Conservation (phyloP, 1,140 invertebrate genomes). For the Temnothorax nylanderi region DNA sequence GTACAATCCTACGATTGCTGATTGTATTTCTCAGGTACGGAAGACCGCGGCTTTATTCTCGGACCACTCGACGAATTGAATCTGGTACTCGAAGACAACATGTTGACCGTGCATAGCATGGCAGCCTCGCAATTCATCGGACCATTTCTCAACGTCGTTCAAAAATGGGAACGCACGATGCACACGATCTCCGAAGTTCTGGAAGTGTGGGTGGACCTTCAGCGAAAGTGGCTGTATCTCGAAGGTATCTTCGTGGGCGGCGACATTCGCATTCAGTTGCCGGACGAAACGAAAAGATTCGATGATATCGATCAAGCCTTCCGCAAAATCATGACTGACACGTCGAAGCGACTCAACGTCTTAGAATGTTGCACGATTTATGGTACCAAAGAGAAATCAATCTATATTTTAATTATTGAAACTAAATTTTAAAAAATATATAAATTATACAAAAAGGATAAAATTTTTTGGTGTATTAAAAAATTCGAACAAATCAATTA, state of each 20-base stretch:
- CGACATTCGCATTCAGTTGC: slow-evolving; percentile 93
- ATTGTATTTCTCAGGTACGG: slow-evolving; percentile 80
- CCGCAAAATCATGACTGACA: slow-evolving; percentile 93
- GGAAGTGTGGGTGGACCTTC: slow-evolving; percentile 93
- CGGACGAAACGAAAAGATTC: slow-evolving; percentile 95
- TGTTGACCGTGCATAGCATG: slow-evolving; percentile 96
- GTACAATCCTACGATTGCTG: background rate
- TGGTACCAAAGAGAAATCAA: slow-evolving; percentile 75
- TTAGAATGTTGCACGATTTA: slow-evolving; percentile 90
- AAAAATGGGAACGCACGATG: slow-evolving; percentile 94
- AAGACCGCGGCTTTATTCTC: slow-evolving; percentile 90
- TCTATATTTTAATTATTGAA: slow-evolving; percentile 34
- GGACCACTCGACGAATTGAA: slow-evolving; percentile 93
- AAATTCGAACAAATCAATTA: slow-evolving; percentile 13
- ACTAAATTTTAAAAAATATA: slow-evolving; percentile 11
- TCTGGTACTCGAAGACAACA: slow-evolving; percentile 94
- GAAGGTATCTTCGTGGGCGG: slow-evolving; percentile 96
- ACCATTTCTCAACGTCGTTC: slow-evolving; percentile 92
- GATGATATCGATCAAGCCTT: slow-evolving; percentile 94
- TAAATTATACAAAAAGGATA: background rate
- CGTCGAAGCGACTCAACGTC: slow-evolving; percentile 91
- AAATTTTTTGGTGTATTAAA: background rate
- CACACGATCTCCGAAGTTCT: slow-evolving; percentile 94
- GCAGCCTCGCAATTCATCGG: slow-evolving; percentile 95
- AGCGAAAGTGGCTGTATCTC: slow-evolving; percentile 95